Base-by-base conservation (phyloP, 2,113 vertebrate genomes). In the Sclerurus mexicanus region DNA sequence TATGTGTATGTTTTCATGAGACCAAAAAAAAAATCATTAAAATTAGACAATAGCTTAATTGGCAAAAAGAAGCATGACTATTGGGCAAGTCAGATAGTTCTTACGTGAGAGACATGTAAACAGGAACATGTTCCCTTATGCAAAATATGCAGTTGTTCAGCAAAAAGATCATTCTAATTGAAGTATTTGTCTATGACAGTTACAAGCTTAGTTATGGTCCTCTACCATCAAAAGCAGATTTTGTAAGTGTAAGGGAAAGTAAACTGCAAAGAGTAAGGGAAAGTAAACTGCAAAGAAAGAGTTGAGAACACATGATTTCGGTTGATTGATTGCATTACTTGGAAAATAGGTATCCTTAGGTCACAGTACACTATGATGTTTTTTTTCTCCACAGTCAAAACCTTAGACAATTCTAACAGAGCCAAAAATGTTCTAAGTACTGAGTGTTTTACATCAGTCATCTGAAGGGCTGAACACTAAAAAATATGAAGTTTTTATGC, bases 1-100 rank as follows among this genome's bases (percentile, higher is more conserved):
- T 94, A 49, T 35, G 18, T 72, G 49, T 50, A 85, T 15, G 8
- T 40, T 76, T 74, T 62, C 30, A 55, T 37, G 22, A 78, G 25
- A 42, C 8, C 79, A 22, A 82, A 66, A 55, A 81, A 30, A 58
- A 93, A 31, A n/a, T 69, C 42, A 87, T 76, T 85, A 68, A 89
- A 95, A 93, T 63, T 23, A 53, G 25, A 44, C 6, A 33, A 23
- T 47, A 64, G 2, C 5, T 84, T 69, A 37, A 46, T 56, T 22
- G 24, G 12, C 27, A 80, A 27, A 7, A 56, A 19, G 9, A 3
- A 44, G 3, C 12, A 67, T 5, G 9, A 44, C 23, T 78, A 31
- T 2, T n/a, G 35, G 30, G 8, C 21, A 90, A 47, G 24, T 50
- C 50, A 52, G 86, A 62, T 42, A 27, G 6, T 42, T 71, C 25